Evolutionary conservation across 2,888 invertebrate genomes (phyloP).

Genomic region (Mimas tiliae): DNA sequence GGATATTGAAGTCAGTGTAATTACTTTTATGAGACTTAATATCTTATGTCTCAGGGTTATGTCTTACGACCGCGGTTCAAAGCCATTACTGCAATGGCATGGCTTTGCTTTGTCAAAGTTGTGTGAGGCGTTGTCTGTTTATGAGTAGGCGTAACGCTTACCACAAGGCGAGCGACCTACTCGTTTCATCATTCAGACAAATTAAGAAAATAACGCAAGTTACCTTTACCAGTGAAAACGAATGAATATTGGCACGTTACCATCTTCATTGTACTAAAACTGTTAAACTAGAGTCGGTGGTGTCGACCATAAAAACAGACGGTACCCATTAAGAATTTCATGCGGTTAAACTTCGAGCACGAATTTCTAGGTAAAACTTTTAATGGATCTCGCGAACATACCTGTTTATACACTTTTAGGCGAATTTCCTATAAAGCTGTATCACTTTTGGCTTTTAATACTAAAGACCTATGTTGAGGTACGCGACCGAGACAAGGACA

Average conservation of each 20-base stretch:
- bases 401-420: constrained; percentile 17
- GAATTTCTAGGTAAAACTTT: constrained; percentile 39
- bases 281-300: constrained; percentile 30
- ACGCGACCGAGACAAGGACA: no score
- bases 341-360: constrained; percentile 43
- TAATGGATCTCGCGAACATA: constrained; percentile 35
- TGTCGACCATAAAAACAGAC: constrained; percentile 26
- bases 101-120: no score
- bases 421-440: neutral
- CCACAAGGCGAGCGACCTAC: no score
- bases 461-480: neutral
- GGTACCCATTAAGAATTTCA: constrained; percentile 51
- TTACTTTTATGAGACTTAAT: no score
- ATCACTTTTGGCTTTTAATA: neutral
- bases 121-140: no score
- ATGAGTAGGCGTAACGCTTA: no score
- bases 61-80: no score
- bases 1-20: no score
- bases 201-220: neutral
- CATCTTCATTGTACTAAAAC: neutral
- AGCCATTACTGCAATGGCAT: no score
- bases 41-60: no score
- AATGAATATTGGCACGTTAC: neutral
- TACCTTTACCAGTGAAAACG: neutral
- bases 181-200: no score